phyloP scores from a whole-genome alignment of 1,140 invertebrate species.

The Cyrtorhinus lividipennis region DNA sequence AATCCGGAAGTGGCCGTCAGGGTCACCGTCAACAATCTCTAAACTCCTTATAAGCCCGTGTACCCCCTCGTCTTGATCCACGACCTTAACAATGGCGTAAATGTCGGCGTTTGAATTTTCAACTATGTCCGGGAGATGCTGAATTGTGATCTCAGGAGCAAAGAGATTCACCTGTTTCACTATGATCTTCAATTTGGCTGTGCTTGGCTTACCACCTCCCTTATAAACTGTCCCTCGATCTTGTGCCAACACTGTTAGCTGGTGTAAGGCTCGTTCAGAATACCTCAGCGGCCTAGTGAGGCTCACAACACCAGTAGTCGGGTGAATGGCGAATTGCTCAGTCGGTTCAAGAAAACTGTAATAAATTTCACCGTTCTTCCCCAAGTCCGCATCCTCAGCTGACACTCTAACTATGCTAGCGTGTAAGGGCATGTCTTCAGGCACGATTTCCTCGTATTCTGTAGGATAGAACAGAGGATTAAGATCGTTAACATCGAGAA shows the following conservation, averaged over 20 bases:
- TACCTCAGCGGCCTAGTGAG: constrained; percentile 59
- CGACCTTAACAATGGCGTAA: constrained; percentile 76
- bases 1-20: constrained; percentile 71
- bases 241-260: constrained; percentile 62
- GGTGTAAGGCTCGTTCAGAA: constrained; percentile 49
- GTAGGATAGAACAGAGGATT: constrained; percentile 80
- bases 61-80: constrained; percentile 62
- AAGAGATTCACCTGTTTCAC: constrained; percentile 76
- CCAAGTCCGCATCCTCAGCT: constrained; percentile 87
- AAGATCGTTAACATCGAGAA: constrained; percentile 82
- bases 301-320: constrained; percentile 75
- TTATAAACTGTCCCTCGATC: constrained; percentile 60
- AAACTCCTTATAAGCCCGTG: constrained; percentile 69
- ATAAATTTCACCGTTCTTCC: constrained; percentile 89
- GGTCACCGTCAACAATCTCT: constrained; percentile 78
- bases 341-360: constrained; percentile 81
- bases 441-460: constrained; percentile 72
- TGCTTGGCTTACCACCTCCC: constrained; percentile 42
- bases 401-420: constrained; percentile 56
- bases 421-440: constrained; percentile 76
- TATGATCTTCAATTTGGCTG: constrained; percentile 56
- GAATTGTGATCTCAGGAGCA: constrained; percentile 66
- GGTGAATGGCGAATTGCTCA: constrained; percentile 79
- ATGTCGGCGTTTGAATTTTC: constrained; percentile 74
- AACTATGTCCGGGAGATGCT: constrained; percentile 60